Evolutionary conservation across 2,888 invertebrate species (phyloP), one percentile per base, ranked within the genome.

Genomic region (Eustalomyia histrio): DNA sequence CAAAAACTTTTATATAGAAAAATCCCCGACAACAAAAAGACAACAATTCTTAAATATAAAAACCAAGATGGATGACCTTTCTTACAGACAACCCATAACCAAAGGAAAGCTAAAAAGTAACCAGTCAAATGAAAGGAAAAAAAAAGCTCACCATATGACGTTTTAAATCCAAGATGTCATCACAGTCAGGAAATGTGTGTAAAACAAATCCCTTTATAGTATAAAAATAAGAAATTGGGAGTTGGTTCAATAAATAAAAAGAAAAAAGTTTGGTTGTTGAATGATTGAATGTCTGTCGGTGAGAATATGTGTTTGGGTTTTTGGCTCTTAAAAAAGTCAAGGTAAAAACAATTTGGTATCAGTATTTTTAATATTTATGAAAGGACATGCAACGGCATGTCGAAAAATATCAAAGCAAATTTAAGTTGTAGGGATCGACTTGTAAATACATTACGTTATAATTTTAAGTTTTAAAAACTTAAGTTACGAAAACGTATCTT

Each of bases 131-230:
- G 39, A 55, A 9, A 39, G 29, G n/a, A 53, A 3, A 53, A 21
- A 39, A 58, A 58, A 53, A 76, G 60, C 71, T 58, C 64, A 73
- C 73, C 81, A 78, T 81, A 81, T 81, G 81, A 81, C 78, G 67
- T 74, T 68, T 67, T n/a, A 67, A 78, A 68, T 81, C 71, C 67
- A 65, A 74, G 65, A 74, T 81, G 81, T 81, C 78, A 81, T 78
- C 71, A 43, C 67, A 61, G 50, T 57, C 81, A 71, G 78, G 78
- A 81, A 81, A 78, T 81, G 78, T 81, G 81, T 81, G 74, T 78
- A 78, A 81, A 81, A 81, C 74, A 78, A 78, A 78, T 78, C 74
- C 74, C 78, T 78, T 81, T 75, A 78, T 57, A 43, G 81, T 52
- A 35, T 67, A 72, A 69, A 60, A 58, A 65, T 16, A 60, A 61